Conservation (phyloP, 2,113 vertebrate species). For the Promerops cafer region DNA sequence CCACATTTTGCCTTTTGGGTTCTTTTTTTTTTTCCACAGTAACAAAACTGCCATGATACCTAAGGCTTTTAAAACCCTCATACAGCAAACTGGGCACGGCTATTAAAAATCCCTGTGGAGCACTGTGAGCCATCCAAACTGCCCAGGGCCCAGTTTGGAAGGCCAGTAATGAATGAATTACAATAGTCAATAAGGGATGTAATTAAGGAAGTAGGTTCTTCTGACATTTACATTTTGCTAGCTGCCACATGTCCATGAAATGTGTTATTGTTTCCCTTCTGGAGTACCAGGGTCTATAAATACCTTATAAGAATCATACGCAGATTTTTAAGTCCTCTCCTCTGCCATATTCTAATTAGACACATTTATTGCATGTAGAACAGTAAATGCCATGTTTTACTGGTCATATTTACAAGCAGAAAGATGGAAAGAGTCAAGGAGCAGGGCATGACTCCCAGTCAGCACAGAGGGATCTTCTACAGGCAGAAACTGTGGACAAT, state of each 20-base stretch:
- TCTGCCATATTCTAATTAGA: neutral
- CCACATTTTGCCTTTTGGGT: neutral
- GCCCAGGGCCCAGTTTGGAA: neutral
- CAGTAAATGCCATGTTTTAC: neutral
- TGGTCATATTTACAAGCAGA: neutral
- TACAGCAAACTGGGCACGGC: neutral
- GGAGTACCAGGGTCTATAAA: neutral
- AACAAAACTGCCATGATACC: neutral
- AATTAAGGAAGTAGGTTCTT: constrained; percentile 10
- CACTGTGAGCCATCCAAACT: neutral
- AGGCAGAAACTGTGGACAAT: neutral
- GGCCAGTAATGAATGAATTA: constrained; percentile 38
- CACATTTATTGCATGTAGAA: neutral
- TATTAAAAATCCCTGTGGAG: neutral
- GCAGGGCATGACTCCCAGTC: neutral
- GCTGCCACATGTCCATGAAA: neutral
- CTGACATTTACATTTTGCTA: constrained; percentile 31
- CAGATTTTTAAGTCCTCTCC: neutral
- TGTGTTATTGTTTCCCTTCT: neutral
- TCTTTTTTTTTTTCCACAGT: neutral
- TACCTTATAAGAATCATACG: neutral
- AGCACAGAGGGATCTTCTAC: neutral
- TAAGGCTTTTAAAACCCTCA: neutral
- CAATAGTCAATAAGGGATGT: neutral
- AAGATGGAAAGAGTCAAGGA: neutral